Percentiles rank a stretch among this genome's conserved stretches.
Evolutionary conservation across 2,888 invertebrate species (phyloP).

Genomic region (Aspidiotus rigidus): DNA sequence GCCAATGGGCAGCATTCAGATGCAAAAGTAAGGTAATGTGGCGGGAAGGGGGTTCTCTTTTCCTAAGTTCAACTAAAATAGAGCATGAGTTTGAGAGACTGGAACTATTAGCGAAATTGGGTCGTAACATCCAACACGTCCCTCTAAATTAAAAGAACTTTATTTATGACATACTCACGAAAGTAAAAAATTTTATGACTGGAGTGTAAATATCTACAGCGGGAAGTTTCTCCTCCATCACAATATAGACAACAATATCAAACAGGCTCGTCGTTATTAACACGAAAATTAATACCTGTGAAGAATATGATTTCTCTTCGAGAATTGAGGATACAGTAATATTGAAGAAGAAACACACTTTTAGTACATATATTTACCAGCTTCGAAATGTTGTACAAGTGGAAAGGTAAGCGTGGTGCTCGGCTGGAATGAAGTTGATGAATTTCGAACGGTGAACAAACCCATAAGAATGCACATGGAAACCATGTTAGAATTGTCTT

Average conservation of each 20-base stretch:
- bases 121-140: too few relatives aligned
- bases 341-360: too few relatives aligned
- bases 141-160: too few relatives aligned
- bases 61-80: too few relatives aligned
- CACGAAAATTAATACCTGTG: slow-evolving; percentile 48
- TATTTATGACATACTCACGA: too few relatives aligned
- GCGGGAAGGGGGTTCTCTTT: too few relatives aligned
- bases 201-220: slow-evolving; percentile 69
- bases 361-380: slow-evolving; percentile 43
- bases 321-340: too few relatives aligned
- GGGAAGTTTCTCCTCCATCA: slow-evolving; percentile 21
- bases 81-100: too few relatives aligned
- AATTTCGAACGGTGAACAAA: slow-evolving; percentile 62
- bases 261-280: slow-evolving; percentile 58
- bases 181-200: slow-evolving; percentile 63
- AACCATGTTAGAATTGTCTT: slow-evolving; percentile 81
- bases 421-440: slow-evolving; percentile 68
- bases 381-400: slow-evolving; percentile 64
- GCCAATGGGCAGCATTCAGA: too few relatives aligned
- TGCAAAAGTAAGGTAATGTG: too few relatives aligned
- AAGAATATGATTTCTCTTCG: not conserved
- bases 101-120: too few relatives aligned
- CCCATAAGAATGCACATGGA: slow-evolving; percentile 77
- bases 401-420: slow-evolving; percentile 61
- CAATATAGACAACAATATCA: slow-evolving; percentile 50